phyloP scores from a whole-genome alignment of 2,113 vertebrate genomes.

The Lasiurus borealis region DNA sequence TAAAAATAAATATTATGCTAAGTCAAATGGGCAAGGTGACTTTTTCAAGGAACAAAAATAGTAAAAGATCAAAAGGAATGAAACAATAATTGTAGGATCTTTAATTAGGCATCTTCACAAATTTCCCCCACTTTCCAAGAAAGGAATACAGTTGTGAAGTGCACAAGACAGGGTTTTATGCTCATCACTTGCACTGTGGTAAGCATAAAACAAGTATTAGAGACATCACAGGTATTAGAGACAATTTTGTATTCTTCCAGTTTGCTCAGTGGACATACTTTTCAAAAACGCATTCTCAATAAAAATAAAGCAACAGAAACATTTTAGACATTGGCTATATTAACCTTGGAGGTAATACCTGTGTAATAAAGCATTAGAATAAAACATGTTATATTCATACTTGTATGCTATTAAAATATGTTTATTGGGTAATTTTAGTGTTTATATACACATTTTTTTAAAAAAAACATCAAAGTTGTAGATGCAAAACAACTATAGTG shows the following conservation, averaged over 20 bases:
- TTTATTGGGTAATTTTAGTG: constrained; percentile 64
- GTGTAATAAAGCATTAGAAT: constrained; percentile 68
- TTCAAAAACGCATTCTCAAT: not conserved
- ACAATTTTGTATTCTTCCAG: not conserved
- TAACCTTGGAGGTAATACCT: constrained; percentile 1
- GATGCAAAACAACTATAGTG: constrained; percentile 50
- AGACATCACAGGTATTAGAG: not conserved
- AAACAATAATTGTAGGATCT: not conserved
- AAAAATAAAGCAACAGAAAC: not conserved
- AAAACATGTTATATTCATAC: constrained; percentile 73
- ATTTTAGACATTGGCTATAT: not conserved
- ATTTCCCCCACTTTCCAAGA: not conserved
- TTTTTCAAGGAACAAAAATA: constrained; percentile 1
- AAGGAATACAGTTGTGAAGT: not conserved
- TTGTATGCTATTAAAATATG: constrained; percentile 61
- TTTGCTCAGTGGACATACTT: not conserved
- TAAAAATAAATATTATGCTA: not conserved
- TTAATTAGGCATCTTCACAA: not conserved
- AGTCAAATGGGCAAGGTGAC: not conserved
- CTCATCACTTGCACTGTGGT: not conserved
- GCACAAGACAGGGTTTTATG: not conserved
- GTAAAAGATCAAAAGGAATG: not conserved
- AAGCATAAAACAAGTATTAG: not conserved
- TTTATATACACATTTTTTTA: constrained; percentile 66
- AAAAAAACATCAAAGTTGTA: constrained; percentile 70